phyloP scores from a whole-genome alignment of 2,888 invertebrate species.

The Anthophora plumipes region DNA sequence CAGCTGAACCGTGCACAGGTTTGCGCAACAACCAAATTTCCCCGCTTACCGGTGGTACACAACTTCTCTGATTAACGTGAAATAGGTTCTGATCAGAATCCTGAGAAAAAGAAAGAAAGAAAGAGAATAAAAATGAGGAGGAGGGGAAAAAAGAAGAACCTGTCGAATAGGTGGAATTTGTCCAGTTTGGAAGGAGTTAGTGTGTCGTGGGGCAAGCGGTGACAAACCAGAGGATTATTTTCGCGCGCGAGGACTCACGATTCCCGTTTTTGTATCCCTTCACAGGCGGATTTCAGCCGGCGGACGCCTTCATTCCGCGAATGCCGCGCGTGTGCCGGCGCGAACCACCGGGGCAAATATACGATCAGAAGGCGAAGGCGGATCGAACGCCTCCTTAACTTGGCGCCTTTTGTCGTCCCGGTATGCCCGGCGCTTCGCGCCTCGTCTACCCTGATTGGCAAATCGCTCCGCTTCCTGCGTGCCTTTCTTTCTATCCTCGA shows the following conservation, averaged over 20 bases:
- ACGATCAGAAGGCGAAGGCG: constrained; percentile 42
- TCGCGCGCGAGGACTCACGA: constrained; percentile 62
- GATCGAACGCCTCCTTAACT: constrained; percentile 59
- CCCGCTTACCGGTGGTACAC: too few relatives aligned
- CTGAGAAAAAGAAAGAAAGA: too few relatives aligned
- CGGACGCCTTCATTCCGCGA: constrained; percentile 74
- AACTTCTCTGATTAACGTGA: too few relatives aligned
- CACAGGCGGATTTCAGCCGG: constrained; percentile 46
- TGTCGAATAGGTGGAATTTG: too few relatives aligned
- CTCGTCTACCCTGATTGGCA: constrained; percentile 66
- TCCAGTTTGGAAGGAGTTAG: too few relatives aligned
- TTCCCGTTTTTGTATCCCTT: constrained; percentile 43
- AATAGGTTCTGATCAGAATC: too few relatives aligned
- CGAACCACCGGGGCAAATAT: constrained; percentile 59
- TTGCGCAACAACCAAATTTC: constrained; percentile 5
- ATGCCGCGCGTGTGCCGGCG: constrained; percentile 60
- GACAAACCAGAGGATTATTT: constrained; percentile 71
- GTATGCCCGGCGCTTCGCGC: constrained; percentile 72
- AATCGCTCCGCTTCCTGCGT: constrained; percentile 57
- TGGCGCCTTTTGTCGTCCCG: constrained; percentile 72
- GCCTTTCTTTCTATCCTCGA: constrained; percentile 12
- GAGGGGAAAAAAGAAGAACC: too few relatives aligned
- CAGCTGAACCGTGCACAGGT: not conserved
- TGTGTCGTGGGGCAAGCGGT: too few relatives aligned
- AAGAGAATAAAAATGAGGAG: too few relatives aligned